Base-by-base conservation (phyloP, 2,113 vertebrate species). In the Smithornis capensis region DNA sequence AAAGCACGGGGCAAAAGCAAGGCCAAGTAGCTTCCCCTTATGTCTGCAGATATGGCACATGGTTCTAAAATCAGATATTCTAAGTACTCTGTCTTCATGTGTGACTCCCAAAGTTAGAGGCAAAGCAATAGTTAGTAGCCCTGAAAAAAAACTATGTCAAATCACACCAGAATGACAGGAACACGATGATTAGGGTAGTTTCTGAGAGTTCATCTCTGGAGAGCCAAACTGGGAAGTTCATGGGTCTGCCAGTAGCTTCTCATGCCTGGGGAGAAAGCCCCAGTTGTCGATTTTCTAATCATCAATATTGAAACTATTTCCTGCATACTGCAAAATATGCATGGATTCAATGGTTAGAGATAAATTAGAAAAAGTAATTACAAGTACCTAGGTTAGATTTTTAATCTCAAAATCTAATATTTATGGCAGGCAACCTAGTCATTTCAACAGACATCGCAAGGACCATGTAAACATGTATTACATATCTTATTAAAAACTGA, bases 321-420 rank as follows among this genome's bases (percentile, higher is more conserved):
- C 35, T 63, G 19, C 1, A 5, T 3, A 2, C 7, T 47, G 18
- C 8, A 47, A 27, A 80, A 63, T 31, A 45, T 0, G 1, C 12
- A 59, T 12, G n/a, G 29, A 60, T 74, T 91, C 64, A 67, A 9
- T 37, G 25, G 29, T 21, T 11, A 83, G 37, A 12, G 50, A 75
- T 4, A 68, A 76, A 76, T 33, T n/a, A 85, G 19, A 53, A 7
- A 89, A 75, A 68, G 33, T 5, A 75, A 37, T 52, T 44, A n/a
- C 9, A 18, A 12, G 23, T 47, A 7, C 25, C 52, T 35, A 29
- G 4, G 14, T 78, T 49, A 40, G 16, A 24, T 33, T 70, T 92
- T 90, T 42, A 45, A 28, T 75, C 56, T 81, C 60, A 75, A 35
- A 55, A 19, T 60, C 49, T 75, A 44, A 59, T 37, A 50, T 85